phyloP scores from a whole-genome alignment of 2,888 invertebrate genomes.

The Folsomia manolachei region DNA sequence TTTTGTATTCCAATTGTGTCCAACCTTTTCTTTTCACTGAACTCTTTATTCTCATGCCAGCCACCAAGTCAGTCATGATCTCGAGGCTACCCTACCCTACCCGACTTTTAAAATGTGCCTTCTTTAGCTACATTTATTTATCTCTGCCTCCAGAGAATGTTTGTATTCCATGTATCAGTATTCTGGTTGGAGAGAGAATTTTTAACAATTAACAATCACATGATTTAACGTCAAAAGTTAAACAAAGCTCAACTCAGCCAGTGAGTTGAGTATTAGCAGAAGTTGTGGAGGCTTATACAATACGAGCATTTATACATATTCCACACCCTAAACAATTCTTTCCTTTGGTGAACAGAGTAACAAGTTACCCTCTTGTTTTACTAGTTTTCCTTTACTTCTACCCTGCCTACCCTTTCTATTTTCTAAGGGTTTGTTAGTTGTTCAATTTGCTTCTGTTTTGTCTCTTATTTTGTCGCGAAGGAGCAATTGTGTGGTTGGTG shows the following conservation, averaged over 20 bases:
- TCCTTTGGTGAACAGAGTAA: no score
- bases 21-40: not conserved
- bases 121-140: not conserved
- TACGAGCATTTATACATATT: no score
- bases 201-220: not conserved
- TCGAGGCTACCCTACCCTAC: not conserved
- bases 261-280: no score
- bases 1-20: not conserved
- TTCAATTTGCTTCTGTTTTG: not conserved
- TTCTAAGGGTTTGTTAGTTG: not conserved
- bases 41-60: not conserved
- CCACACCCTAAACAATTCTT: not conserved
- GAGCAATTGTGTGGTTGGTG: not conserved
- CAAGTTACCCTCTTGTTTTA: no score
- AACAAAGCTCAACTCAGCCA: not conserved
- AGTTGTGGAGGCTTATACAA: no score
- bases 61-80: not conserved
- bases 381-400: no score
- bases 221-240: not conserved
- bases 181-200: not conserved
- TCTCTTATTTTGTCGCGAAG: not conserved
- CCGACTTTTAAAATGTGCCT: constrained; percentile 1
- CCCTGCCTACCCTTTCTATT: no score
- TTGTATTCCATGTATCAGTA: no score
- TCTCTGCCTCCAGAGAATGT: constrained; percentile 2